Base-by-base conservation (phyloP, 2,888 invertebrate species). In the Diaperis boleti region DNA sequence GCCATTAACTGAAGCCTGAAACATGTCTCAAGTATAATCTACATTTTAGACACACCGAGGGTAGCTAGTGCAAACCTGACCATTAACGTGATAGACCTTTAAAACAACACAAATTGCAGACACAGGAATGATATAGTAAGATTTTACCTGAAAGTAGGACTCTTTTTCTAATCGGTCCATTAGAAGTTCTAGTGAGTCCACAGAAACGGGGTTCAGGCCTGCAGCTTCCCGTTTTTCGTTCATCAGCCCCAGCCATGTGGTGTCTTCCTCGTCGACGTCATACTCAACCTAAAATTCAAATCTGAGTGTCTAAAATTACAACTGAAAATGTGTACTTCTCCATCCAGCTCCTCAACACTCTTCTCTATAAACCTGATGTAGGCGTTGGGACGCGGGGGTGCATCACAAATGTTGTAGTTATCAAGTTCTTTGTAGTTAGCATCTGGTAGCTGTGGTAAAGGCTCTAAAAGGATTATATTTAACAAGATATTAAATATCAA, bases 101-200 rank as follows among this genome's bases (percentile, higher is more conserved):
- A 45, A 59, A 63, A 64, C 49, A 54, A 50, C 18, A 59, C 33
- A 55, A 54, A 20, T 26, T 35, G 39, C 26, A 26, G 22, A 20
- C 10, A 26, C 37, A 18, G 26, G 6, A 31, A 14, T 42, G 15
- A 44, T 15, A 42, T 18, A 18, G 33, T 26, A 18, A 3, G 18
- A 29, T 18, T 13, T 68, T 74, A 89, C 90, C 82, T 95, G 95
- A 79, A 97, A 97, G 80, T 95, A 95, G 0, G 97, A 97, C 80
- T 98, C 98, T 80, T 99, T 99, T 78, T 99, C 98, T 71, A 99
- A 83, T 57, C 98, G 87, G 82, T 99, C 98, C 96, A 99, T 98
- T 1, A 98, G 83, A n/a, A 95, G 81, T 79, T 99, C 98, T 78
- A 99, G 88, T 0, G 91, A 92, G 76, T 96, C 95, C 17, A 95